phyloP scores from a whole-genome alignment of 2,113 vertebrate genomes.

The Caranx melampygus region DNA sequence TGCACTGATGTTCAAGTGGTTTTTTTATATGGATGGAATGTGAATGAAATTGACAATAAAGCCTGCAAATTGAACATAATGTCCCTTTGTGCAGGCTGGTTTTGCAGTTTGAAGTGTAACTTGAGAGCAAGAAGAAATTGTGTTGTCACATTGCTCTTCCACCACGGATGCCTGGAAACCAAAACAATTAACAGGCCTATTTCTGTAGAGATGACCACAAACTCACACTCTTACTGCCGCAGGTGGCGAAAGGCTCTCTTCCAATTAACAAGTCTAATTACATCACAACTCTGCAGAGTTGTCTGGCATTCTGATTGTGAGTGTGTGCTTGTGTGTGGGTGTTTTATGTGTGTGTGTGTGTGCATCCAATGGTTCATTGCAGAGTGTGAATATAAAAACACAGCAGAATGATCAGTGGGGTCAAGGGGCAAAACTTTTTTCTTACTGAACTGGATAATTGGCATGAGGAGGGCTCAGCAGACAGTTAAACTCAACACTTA shows the following conservation, averaged over 20 bases:
- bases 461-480: neutral
- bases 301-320: slow-evolving; percentile 43
- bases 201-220: slow-evolving; percentile 70
- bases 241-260: slow-evolving; percentile 66
- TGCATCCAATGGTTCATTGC: neutral
- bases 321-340: neutral
- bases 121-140: slow-evolving; percentile 27
- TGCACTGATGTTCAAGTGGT: slow-evolving; percentile 25
- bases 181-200: slow-evolving; percentile 65
- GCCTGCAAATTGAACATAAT: slow-evolving; percentile 31
- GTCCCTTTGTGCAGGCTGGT: slow-evolving; percentile 25
- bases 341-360: slow-evolving; percentile 27
- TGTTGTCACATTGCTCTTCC: slow-evolving; percentile 33
- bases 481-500: slow-evolving; percentile 4
- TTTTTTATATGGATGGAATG: slow-evolving; percentile 34
- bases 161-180: slow-evolving; percentile 45
- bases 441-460: slow-evolving; percentile 48
- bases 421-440: slow-evolving; percentile 24
- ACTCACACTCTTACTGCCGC: slow-evolving; percentile 63
- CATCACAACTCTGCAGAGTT: slow-evolving; percentile 67
- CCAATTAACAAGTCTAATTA: slow-evolving; percentile 78
- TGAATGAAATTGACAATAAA: slow-evolving; percentile 56
- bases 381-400: slow-evolving; percentile 37
- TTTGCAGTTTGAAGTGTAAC: slow-evolving; percentile 36
- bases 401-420: slow-evolving; percentile 25